Base-by-base conservation (phyloP, 2,113 vertebrate species). In the Cygnus buccinator region DNA sequence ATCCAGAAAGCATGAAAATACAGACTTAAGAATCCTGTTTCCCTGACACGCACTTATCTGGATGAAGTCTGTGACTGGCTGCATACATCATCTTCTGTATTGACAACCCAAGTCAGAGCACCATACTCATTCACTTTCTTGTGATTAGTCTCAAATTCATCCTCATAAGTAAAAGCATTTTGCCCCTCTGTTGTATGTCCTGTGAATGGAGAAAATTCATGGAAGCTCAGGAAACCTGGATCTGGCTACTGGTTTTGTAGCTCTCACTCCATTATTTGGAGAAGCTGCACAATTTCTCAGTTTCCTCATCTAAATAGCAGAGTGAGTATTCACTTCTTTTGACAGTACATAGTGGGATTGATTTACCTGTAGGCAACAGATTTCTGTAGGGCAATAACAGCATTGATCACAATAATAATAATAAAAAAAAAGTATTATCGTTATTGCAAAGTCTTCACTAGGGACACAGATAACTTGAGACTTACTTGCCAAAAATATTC, bases 211-310 rank as follows among this genome's bases (percentile, higher is more conserved):
- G 59, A 96, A 54, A 5, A 10, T 74, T 74, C 5, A 46, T 80
- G 28, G 39, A 87, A 84, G 90, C 33, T 88, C 41, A 66, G 77
- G 35, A 88, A 92, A 70, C 50, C 26, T 57, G 62, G 31, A 41
- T 88, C 68, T 94, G 70, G 77, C 81, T 95, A 62, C 81, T 74
- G 2, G 83, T 94, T 80, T 72, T 88, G 2, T 80, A 82, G 54
- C 65, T 35, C 35, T 87, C 71, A 44, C 76, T 88, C n/a, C 16
- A 25, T 76, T 62, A n/a, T 76, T 70, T 55, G 41, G 50, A 70
- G 85, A 80, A 92, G 50, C 82, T 90, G 85, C 72, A 62, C 6
- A 23, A 25, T 93, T 95, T 92, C 81, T 89, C 52, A 39, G 61
- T 89, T 95, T 92, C 68, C 48, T 84, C 70, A 52, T 87, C 66